Conservation (phyloP, 2,888 invertebrate genomes). For the Caenorhabditis sp. region DNA sequence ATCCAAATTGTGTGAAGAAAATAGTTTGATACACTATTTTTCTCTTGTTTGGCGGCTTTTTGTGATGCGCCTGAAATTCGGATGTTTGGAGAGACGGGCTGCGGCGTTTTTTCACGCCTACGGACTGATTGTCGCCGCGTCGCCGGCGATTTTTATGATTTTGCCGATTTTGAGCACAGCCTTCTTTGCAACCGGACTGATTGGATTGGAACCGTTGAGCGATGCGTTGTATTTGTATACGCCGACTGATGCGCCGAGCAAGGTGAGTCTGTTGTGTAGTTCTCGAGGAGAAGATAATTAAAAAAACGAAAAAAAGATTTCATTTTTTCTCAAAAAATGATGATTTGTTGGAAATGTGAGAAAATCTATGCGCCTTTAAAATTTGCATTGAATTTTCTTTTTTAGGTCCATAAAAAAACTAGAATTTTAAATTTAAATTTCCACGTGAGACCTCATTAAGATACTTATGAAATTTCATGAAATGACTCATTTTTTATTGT, state of each 20-base stretch:
- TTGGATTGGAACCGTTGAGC: conserved; percentile 51
- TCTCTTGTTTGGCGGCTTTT: too few species aligned
- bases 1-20: too few species aligned
- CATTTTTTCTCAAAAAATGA: not conserved
- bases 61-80: conserved; percentile 39
- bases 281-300: too few species aligned
- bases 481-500: too few species aligned
- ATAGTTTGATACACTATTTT: too few species aligned
- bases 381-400: too few species aligned
- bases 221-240: conserved; percentile 66
- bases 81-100: conserved; percentile 57
- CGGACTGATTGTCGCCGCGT: conserved; percentile 51
- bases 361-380: too few species aligned
- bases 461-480: too few species aligned
- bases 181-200: conserved; percentile 46
- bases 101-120: conserved; percentile 58
- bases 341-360: too few species aligned
- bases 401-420: too few species aligned
- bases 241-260: conserved; percentile 61
- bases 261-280: conserved; percentile 24
- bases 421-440: too few species aligned
- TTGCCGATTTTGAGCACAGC: conserved; percentile 48
- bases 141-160: conserved; percentile 56
- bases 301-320: not conserved
- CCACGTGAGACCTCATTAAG: not conserved